Base-by-base conservation (phyloP, 2,113 vertebrate species). In the Ophthalmolycus amberensis region DNA sequence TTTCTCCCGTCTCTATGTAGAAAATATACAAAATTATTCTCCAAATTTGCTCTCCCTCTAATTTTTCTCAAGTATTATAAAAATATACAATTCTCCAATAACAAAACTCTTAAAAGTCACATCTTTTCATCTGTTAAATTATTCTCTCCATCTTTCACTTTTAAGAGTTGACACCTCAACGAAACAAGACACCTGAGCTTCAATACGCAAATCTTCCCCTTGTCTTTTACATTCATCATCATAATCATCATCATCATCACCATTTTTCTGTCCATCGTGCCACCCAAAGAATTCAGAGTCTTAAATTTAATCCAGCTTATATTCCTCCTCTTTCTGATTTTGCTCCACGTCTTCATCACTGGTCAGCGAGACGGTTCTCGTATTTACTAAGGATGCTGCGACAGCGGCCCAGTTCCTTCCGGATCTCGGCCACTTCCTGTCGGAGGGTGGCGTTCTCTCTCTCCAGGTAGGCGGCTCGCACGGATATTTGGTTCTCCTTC, bases 401-500 rank as follows among this genome's bases (percentile, higher is more conserved):
- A 91, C 97, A 98, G 80, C 96, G 96, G 66, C 95, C 96, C 38
- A 98, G 96, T 93, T 98, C 97, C 83, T 97, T 96, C 58, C 97
- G 95, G 56, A 97, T 97, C 9, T 97, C 95, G 1, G 97, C 96
- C 93, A 98, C 97, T 90, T 98, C 97, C 83, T 96, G 95, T 40
- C 97, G 93, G 27, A 99, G 94, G 1, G 96, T 94, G 0, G 96
- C 95, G 7, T 99, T 99, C 90, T 99, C 97, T 54, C 97, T 94
- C 91, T 98, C 97, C 92, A 99, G 95, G 94, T 97, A 99, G 78
- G 97, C 96, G 0, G 97, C 97, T 0, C 97, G 96, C 73, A 98
- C 97, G 0, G 97, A 95, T 77, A 98, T 97, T 94, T 98, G 97
- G 91, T 98, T 98, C 94, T 98, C 97, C 93, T 99, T 99, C 14